Evolutionary conservation across 2,888 invertebrate genomes (phyloP).

Genomic region (Phaonia tiefii): DNA sequence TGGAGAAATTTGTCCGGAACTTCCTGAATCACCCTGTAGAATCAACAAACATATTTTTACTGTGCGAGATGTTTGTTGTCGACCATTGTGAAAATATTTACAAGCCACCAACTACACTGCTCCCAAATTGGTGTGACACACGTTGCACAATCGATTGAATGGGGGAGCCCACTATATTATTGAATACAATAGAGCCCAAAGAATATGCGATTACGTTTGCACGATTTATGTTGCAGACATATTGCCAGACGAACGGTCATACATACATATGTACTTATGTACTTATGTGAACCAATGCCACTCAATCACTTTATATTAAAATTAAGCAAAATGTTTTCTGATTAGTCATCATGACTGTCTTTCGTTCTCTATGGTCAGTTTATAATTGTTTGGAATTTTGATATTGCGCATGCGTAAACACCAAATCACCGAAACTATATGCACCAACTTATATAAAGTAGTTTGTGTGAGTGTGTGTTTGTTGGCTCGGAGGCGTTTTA

Average conservation of each 20-base stretch:
- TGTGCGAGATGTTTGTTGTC: no score
- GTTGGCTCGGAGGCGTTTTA: constrained; percentile 7
- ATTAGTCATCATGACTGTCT: constrained; percentile 19
- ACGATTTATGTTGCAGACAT: neutral
- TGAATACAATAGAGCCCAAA: neutral
- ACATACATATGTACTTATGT: neutral
- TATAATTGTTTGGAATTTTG: neutral
- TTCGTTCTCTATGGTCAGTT: constrained; percentile 10
- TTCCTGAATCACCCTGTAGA: no score
- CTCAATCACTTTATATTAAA: neutral
- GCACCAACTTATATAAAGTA: no score
- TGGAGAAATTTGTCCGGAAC: no score
- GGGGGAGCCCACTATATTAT: neutral
- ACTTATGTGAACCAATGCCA: neutral
- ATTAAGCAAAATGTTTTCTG: neutral
- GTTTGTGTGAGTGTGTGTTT: neutral
- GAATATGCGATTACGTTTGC: neutral
- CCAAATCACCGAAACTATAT: neutral
- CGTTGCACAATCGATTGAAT: constrained; percentile 18
- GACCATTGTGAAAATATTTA: neutral
- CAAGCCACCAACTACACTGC: neutral
- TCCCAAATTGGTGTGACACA: constrained; percentile 13
- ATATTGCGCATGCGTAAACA: neutral
- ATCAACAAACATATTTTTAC: no score
- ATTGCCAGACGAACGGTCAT: neutral